phyloP scores from a whole-genome alignment of 2,797 vertebrate species.

The Danio choprae region DNA sequence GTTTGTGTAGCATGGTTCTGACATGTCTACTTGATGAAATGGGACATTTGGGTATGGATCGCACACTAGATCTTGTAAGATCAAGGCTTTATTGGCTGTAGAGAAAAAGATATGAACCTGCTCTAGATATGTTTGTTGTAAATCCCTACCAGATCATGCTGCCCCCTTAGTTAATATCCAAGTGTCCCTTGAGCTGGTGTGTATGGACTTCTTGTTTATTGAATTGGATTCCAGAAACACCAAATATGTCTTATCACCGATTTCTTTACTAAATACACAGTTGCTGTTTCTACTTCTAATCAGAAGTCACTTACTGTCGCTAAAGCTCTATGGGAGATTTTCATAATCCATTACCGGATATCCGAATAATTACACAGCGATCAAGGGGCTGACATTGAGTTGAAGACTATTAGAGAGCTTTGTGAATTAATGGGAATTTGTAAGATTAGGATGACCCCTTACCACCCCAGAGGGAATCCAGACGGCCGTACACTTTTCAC shows the following conservation, averaged over 20 bases:
- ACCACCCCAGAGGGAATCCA: not conserved
- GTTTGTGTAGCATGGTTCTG: not conserved
- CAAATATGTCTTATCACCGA: not conserved
- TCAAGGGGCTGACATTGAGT: not conserved
- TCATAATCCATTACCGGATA: not conserved
- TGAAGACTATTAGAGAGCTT: not conserved
- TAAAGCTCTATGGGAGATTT: not conserved
- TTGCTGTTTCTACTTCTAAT: not conserved
- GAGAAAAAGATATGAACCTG: not conserved
- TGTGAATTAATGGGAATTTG: not conserved
- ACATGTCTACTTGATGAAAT: not conserved
- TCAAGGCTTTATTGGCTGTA: not conserved
- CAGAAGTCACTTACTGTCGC: not conserved
- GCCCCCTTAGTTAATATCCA: not conserved
- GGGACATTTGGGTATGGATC: not conserved
- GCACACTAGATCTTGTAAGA: not conserved
- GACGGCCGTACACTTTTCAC: not conserved
- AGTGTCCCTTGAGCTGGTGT: not conserved
- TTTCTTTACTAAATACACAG: not conserved
- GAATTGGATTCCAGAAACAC: not conserved
- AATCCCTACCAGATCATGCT: not conserved
- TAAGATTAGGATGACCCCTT: not conserved
- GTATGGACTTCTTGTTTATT: not conserved
- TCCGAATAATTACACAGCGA: not conserved
- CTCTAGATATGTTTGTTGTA: not conserved